Percentiles rank a stretch among this genome's conserved stretches.
These are phyloP conservation scores for Pithys albifrons DNA, from an alignment of 2,113 vertebrate species.

Conservation along the genomic window DNA sequence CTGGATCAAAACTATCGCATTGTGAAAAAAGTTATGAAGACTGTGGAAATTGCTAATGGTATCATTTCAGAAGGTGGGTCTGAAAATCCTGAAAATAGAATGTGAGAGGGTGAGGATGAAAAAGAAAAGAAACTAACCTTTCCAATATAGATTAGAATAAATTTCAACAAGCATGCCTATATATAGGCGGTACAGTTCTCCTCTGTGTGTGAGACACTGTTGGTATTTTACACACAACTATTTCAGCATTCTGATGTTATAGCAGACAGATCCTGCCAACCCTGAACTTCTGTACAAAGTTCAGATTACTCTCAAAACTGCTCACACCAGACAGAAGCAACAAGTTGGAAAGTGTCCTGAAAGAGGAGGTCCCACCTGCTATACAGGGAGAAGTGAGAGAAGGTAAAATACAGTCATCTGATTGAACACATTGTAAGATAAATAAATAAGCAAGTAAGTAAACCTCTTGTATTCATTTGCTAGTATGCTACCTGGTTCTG, in stretches of 20 bases:
- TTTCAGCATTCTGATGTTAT: not conserved
- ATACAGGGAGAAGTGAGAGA: accelerated
- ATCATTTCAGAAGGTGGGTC: not conserved
- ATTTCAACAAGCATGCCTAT: accelerated
- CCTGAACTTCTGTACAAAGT: not conserved
- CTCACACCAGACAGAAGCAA: not conserved
- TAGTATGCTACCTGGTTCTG: not conserved
- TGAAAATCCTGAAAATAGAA: not conserved
- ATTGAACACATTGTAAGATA: not conserved
- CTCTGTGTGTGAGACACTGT: not conserved
- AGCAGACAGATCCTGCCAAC: not conserved
- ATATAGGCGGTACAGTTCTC: not conserved
- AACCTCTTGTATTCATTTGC: not conserved
- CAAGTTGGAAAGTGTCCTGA: accelerated
- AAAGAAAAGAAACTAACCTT: not conserved
- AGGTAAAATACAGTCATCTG: not conserved
- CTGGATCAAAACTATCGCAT: too few relatives aligned
- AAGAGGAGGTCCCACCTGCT: accelerated
- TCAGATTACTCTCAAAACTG: accelerated
- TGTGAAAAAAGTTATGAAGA: not conserved
- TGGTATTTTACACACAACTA: not conserved
- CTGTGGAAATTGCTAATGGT: not conserved
- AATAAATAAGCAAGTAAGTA: too few relatives aligned
- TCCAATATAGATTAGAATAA: not conserved
- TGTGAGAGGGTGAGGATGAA: not conserved